A percentile compares a stretch with the other conserved stretches of the same genome.
These are phyloP conservation scores for Eupithecia dodoneata DNA, from an alignment of 2,888 invertebrate species.

Conservation along the genomic window DNA sequence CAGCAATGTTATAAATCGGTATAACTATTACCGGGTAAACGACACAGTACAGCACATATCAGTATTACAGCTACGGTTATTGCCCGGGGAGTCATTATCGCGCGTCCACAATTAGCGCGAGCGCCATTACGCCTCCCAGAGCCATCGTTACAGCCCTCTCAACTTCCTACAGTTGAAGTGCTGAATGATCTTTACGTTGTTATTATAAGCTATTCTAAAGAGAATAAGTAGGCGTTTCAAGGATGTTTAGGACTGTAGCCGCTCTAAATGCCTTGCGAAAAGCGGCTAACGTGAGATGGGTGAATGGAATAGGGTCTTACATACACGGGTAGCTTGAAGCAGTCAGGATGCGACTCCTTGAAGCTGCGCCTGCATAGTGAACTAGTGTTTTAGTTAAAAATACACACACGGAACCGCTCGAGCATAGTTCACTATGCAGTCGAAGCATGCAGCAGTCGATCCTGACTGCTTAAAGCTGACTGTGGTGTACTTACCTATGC, in stretches of 20 bases:
- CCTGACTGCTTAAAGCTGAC: no score
- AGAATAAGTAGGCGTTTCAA: background rate
- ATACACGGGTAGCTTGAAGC: no score
- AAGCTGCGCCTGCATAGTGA: no score
- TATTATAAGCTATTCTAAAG: background rate
- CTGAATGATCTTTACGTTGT: background rate
- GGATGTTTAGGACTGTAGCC: background rate
- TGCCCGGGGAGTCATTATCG: constrained; percentile 14
- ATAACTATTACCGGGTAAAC: background rate
- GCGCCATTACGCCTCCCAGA: constrained; percentile 11
- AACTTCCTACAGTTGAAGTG: background rate
- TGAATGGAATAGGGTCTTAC: no score
- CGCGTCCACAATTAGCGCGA: constrained; percentile 13
- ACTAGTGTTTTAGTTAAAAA: no score
- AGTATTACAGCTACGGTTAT: constrained; percentile 12
- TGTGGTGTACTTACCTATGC: no score
- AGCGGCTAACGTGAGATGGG: background rate
- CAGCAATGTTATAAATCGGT: background rate
- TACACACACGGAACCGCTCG: no score
- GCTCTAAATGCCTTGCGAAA: background rate
- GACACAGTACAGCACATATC: constrained; percentile 15
- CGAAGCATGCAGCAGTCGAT: no score
- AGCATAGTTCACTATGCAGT: no score
- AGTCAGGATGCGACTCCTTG: no score
- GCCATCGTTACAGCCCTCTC: background rate